A percentile compares a stretch with the other conserved stretches of the same genome.
Conservation (phyloP, 2,113 vertebrate species). For the Cervus canadensis region DNA sequence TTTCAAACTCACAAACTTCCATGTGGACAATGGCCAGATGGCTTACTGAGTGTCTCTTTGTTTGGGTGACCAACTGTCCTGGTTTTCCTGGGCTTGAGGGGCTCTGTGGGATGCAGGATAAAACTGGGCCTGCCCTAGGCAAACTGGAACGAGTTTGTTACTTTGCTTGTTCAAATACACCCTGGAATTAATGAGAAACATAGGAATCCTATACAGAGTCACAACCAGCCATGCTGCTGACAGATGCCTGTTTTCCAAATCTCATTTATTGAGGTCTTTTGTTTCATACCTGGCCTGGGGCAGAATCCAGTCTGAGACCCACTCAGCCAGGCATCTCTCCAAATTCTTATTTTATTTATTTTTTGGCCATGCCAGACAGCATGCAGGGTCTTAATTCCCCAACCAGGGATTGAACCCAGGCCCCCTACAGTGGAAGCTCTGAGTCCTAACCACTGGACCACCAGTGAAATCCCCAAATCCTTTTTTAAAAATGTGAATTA, state of each 20-base stretch:
- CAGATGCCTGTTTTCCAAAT: neutral
- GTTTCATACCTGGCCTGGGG: neutral
- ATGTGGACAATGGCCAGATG: neutral
- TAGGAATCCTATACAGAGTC: neutral
- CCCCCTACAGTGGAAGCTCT: neutral
- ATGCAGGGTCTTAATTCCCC: neutral
- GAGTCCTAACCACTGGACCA: neutral
- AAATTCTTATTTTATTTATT: neutral
- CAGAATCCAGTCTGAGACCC: neutral
- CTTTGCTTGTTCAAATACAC: neutral
- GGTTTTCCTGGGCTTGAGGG: neutral
- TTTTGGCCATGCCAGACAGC: neutral
- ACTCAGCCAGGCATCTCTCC: neutral
- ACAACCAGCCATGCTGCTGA: rapidly evolving
- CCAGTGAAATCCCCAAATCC: neutral
- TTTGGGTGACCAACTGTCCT: neutral
- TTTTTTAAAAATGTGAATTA: neutral
- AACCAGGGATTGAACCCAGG: neutral
- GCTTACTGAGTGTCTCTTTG: neutral
- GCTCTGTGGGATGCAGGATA: neutral
- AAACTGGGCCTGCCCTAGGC: neutral
- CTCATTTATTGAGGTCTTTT: neutral
- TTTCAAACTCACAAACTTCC: neutral
- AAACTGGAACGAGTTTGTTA: neutral
- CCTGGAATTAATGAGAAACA: neutral